Evolutionary conservation across 2,113 vertebrate genomes (phyloP), one percentile per base, ranked within the genome.

Genomic region (Pangasianodon gigas): DNA sequence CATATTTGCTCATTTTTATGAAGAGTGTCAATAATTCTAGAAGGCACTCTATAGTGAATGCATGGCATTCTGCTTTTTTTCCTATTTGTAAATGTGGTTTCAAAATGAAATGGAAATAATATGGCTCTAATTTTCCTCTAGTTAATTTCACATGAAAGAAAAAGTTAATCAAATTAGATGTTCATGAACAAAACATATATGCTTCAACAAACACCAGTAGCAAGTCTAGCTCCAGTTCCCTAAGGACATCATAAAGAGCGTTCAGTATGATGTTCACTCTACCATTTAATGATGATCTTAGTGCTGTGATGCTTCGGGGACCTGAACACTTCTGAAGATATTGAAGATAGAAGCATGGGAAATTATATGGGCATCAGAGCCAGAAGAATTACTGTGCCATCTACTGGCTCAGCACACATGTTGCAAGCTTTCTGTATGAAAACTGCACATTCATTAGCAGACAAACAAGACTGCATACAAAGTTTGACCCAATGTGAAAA

Each of bases 401-500:
- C 82, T 84, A 84, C 56, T 84, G 82, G 82, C 21, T 29, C 4
- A 29, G 6, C 24, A 8, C 52, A 62, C 2, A 41, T 41, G 21
- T 19, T 84, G 82, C 56, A 60, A 44, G 32, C 19, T 26, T 44
- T 24, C 21, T 62, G 14, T 6, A 84, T 60, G 54, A 60, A 41
- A 37, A 1, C 11, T 2, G 88, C 2, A 80, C 24, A 26, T 85
- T 21, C 21, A 58, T 13, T 24, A 13, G 1, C 18, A 26, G 7
- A 16, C 32, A 84, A 62, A 84, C 26, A 44, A 29, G 24, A 84
- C 37, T 19, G 6, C n/a, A 74, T 79, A 91, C 37, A 88, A 92
- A 91, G 51, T 90, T 92, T 93, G 86, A 91, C 92, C 91, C 92
- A 93, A 93, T 93, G 87, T 93, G 88, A 84, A 92, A 85, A 92